Evolutionary conservation across 2,113 vertebrate genomes (phyloP).

Genomic region (Falcunculus frontatus): DNA sequence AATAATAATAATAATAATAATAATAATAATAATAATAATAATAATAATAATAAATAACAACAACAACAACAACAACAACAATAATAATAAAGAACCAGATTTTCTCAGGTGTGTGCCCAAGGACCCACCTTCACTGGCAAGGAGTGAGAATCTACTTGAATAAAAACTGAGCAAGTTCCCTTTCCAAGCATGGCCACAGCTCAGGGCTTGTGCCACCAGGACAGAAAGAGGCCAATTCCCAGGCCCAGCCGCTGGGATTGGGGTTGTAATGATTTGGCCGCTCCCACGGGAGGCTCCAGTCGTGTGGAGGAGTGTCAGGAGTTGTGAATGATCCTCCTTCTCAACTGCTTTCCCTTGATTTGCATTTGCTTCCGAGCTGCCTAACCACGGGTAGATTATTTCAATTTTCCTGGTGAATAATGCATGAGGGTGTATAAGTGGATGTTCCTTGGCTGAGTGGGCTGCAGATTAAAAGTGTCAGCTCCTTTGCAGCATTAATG

Average conservation of each 20-base stretch:
- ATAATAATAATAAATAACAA: background rate
- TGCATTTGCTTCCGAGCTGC: constrained; percentile 33
- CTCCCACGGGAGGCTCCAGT: background rate
- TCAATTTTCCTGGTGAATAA: constrained; percentile 49
- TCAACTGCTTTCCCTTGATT: constrained; percentile 8
- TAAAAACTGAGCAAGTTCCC: background rate
- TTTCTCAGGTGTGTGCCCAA: background rate
- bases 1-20: too few relatives aligned
- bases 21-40: accelerated
- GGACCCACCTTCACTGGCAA: background rate
- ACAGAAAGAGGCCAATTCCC: background rate
- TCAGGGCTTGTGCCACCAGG: background rate
- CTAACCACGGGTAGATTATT: constrained; percentile 35
- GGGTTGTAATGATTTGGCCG: background rate
- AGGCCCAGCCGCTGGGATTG: accelerated
- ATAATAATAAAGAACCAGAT: too few relatives aligned
- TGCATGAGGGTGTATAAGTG: constrained; percentile 51
- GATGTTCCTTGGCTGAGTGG: constrained; percentile 59
- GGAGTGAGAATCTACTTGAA: background rate
- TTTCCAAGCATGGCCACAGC: background rate
- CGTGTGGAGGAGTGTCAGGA: background rate
- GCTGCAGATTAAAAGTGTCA: constrained; percentile 59
- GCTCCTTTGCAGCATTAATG: constrained; percentile 53
- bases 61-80: too few relatives aligned
- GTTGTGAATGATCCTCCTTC: constrained; percentile 24